A percentile compares a stretch with the other conserved stretches of the same genome.
Conservation (phyloP, 2,888 invertebrate species). For the Troglohyphantes excavatus region DNA sequence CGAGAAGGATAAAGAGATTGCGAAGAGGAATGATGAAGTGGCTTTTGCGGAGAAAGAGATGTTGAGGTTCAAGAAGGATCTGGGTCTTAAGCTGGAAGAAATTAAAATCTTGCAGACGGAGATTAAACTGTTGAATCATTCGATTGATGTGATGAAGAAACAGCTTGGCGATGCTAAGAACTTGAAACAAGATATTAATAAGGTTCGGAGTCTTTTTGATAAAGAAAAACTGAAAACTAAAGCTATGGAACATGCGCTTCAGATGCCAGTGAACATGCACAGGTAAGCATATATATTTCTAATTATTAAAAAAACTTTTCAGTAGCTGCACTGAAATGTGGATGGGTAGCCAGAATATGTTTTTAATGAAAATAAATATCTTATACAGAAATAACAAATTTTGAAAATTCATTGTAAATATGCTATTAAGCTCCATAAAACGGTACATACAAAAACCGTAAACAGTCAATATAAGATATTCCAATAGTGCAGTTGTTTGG, state of each 20-base stretch:
- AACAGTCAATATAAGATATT: too few species aligned
- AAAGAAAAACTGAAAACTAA: constrained; percentile 3
- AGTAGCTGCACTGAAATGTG: background rate
- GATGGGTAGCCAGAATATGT: too few species aligned
- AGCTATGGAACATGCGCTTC: constrained; percentile 4
- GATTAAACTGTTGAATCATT: background rate
- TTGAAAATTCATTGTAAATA: too few species aligned
- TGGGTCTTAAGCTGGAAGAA: background rate
- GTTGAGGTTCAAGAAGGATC: background rate
- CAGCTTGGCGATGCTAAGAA: background rate
- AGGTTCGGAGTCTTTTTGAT: background rate
- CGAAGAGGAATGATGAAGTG: background rate
- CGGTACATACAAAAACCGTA: too few species aligned
- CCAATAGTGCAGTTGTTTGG: too few species aligned
- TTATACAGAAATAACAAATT: too few species aligned
- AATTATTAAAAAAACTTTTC: too few species aligned
- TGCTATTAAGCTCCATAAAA: too few species aligned
- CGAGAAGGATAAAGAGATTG: background rate
- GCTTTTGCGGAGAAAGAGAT: background rate
- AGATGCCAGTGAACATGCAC: background rate
- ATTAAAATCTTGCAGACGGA: background rate
- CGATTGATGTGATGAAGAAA: background rate
- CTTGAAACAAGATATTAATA: background rate
- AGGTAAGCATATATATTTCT: background rate
- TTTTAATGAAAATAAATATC: too few species aligned